Evolutionary conservation across 2,797 vertebrate species (phyloP).

Genomic region (Falco columbarius): DNA sequence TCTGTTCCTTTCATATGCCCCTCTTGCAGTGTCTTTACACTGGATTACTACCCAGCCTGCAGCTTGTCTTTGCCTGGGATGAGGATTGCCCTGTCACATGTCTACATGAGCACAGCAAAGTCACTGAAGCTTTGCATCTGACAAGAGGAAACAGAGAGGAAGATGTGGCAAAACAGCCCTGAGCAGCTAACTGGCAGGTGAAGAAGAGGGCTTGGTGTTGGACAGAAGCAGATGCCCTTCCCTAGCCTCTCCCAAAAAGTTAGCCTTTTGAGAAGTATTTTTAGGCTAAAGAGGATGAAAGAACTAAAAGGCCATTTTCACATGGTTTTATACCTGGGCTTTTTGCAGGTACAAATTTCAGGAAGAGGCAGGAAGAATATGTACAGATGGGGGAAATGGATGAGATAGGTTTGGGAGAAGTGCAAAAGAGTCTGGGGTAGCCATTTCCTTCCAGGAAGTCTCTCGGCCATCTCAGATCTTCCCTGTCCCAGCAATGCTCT

Average conservation of each 20-base stretch:
- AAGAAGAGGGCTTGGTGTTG: neutral
- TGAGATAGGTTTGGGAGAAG: neutral
- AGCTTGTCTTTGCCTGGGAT: neutral
- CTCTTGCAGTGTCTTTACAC: neutral
- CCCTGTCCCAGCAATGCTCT: neutral
- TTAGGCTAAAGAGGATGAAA: neutral
- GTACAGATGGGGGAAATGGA: neutral
- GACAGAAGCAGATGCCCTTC: neutral
- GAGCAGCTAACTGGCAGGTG: neutral
- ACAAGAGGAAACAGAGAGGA: neutral
- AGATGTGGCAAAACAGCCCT: neutral
- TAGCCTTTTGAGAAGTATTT: neutral
- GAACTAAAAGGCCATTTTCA: neutral
- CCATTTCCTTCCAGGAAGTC: neutral
- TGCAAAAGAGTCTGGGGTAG: neutral
- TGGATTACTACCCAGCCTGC: neutral
- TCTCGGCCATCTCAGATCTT: neutral
- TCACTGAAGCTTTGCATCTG: neutral
- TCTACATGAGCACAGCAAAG: neutral
- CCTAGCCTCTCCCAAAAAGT: neutral
- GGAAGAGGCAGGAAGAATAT: neutral
- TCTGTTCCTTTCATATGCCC: neutral
- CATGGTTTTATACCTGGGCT: fast-evolving
- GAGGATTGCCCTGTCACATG: neutral
- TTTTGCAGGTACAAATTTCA: neutral